Base-by-base conservation (phyloP, 2,888 invertebrate genomes). In the Diarsia dahlii region DNA sequence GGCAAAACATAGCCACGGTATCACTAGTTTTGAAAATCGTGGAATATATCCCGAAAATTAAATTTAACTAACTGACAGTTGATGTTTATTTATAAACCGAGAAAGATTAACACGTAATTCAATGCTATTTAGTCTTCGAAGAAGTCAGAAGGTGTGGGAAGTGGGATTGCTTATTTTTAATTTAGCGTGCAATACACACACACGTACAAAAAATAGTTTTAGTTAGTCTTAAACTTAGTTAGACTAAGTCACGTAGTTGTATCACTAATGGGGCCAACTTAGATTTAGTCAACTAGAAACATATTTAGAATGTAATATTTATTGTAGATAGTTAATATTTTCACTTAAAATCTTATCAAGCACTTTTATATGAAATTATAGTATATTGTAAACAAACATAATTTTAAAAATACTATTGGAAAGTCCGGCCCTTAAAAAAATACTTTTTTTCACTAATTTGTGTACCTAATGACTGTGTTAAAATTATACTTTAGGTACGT, bases 191-290 rank as follows among this genome's bases (percentile, higher is more conserved):
- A 87, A 52, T 83, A 71, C 78, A 76, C 74, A 74, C 82, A 76
- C 87, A 83, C 89, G 80, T 81, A 85, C 76, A 78, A 81, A 74
- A 74, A 58, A 28, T 84, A 80, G 76, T 74, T 72, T 46, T 76
- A 78, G 20, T 64, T 80, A 84, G 70, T 80, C 50, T 18, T 60
- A 76, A 75, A 82, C 65, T 73, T 86, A 86, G 79, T 80, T 76
- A 81, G 62, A 85, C 69, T 84, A 87, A 82, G 67, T 87, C 92
- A 94, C 93, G 89, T 94, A 94, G 89, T 87, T 80, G 76, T 90
- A 91, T 89, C 95, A 95, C 94, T 88, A 91, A 91, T 90, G 95
- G 90, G 94, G 95, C 96, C 95, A 95, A 95, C 87, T 91, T 95
- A 95, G 95, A 88, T 3, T 89, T 95, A 95, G 95, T 89, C 68